Base-by-base conservation (phyloP, 2,797 vertebrate genomes). In the Cuniculus paca region DNA sequence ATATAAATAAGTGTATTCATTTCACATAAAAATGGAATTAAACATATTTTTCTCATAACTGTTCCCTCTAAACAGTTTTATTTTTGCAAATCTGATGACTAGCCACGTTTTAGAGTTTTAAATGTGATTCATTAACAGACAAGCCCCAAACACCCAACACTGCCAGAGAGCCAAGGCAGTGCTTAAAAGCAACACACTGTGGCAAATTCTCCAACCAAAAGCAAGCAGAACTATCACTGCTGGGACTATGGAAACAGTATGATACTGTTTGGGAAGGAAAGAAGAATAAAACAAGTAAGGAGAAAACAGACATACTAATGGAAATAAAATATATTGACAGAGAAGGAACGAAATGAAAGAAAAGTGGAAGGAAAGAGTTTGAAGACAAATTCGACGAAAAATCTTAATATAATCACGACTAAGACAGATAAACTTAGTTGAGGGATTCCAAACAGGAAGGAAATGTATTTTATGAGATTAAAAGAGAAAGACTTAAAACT, bases 31-130 rank as follows among this genome's bases (percentile, higher is more conserved):
- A 91, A 85, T n/a, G 34, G 14, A 87, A 90, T 65, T 81, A 89
- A 42, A 88, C 36, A 75, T 90, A 89, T 63, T 94, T 95, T 92
- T 78, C n/a, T 89, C 54, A 84, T 39, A 48, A 75, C 2, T 81
- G 20, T 4, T 50, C 36, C 77, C 14, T 60, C 9, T 45, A 91
- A 91, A 70, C 79, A 56, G 36, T 12, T 94, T 92, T 81, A 77
- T 34, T 97, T 95, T 95, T 87, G 20, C 6, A 93, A 91, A 94
- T 77, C 52, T 88, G 56, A 91, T 20, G 24, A 88, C 19, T 48
- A 95, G 9, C 4, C 74, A n/a, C 26, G 26, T 94, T 91, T 89
- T 11, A 91, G 36, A 16, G 48, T 74, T 95, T 95, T 70, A 91
- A 94, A 88, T 31, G 81, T 12, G 94, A 95, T 84, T 80, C n/a